These are phyloP conservation scores for Desoria tigrina DNA, from an alignment of 2,888 invertebrate species.

Conservation along the genomic window DNA sequence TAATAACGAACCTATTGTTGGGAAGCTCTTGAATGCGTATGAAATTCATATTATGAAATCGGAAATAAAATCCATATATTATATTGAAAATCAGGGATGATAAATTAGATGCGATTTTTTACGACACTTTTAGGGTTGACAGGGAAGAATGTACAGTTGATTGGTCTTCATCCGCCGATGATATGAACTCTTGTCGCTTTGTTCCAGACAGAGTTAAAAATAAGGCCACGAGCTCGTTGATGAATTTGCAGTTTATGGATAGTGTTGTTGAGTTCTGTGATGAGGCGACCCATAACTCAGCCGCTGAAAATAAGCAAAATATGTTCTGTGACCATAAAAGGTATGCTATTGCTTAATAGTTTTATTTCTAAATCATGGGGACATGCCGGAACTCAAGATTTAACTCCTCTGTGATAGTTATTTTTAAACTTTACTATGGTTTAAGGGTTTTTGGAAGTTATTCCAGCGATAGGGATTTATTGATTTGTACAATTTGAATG, in stretches of 20 bases:
- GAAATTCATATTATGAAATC: not conserved
- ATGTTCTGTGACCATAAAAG: slow-evolving; percentile 65
- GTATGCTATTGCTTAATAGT: not conserved
- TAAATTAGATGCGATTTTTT: too few relatives aligned
- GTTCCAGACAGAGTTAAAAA: slow-evolving; percentile 12
- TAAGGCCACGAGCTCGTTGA: slow-evolving; percentile 35
- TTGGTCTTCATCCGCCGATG: slow-evolving; percentile 22
- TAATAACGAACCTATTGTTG: slow-evolving; percentile 21
- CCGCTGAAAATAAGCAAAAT: slow-evolving; percentile 68
- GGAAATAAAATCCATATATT: not conserved
- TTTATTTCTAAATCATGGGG: slow-evolving; percentile 4
- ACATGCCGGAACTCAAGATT: too few relatives aligned
- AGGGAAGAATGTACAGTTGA: slow-evolving; percentile 20
- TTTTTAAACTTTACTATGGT: too few relatives aligned
- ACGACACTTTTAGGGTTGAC: too few relatives aligned
- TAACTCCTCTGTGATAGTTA: too few relatives aligned
- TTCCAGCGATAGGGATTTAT: too few relatives aligned
- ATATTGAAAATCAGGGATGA: too few relatives aligned
- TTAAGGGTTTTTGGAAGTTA: too few relatives aligned
- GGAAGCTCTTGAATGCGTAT: slow-evolving; percentile 25
- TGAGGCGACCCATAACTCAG: slow-evolving; percentile 63
- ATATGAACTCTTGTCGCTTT: slow-evolving; percentile 30
- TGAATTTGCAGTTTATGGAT: slow-evolving; percentile 43
- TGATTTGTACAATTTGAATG: too few relatives aligned
- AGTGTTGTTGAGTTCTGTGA: slow-evolving; percentile 61